Evolutionary conservation across 2,888 invertebrate genomes (phyloP).

Genomic region (Meiosimyza platycephala): DNA sequence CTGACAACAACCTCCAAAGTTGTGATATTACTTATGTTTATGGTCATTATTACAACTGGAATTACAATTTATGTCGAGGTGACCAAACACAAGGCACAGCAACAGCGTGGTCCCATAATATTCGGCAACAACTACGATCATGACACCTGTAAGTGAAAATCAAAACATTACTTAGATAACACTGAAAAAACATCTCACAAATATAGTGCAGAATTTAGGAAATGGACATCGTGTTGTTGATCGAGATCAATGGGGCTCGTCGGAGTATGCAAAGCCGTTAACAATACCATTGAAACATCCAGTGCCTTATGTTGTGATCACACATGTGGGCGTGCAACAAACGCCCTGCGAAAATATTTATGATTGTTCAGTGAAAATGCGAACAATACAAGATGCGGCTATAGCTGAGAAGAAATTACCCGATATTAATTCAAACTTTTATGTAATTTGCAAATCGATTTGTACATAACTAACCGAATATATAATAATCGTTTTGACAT

Average conservation of each 20-base stretch:
- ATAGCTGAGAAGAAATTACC: conserved; percentile 64
- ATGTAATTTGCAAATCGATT: conserved; percentile 56
- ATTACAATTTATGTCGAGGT: conserved; percentile 59
- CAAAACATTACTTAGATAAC: not conserved
- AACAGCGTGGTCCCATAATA: conserved; percentile 51
- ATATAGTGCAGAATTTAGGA: conserved; percentile 67
- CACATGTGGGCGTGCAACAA: conserved; percentile 69
- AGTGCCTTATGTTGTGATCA: conserved; percentile 68
- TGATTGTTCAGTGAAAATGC: conserved; percentile 67
- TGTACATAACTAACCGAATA: not conserved
- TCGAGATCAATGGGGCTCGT: conserved; percentile 65
- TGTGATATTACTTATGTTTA: conserved; percentile 52
- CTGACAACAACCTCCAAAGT: conserved; percentile 57
- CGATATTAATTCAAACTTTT: conserved; percentile 68
- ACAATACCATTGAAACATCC: conserved; percentile 61
- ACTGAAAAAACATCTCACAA: no score
- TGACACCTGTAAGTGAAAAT: conserved; percentile 62
- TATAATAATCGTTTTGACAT: not conserved
- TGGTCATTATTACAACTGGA: conserved; percentile 55
- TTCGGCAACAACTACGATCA: conserved; percentile 65
- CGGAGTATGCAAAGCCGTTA: conserved; percentile 53
- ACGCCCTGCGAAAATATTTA: conserved; percentile 64
- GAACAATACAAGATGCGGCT: conserved; percentile 68
- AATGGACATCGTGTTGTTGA: conserved; percentile 66
- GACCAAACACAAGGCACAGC: conserved; percentile 43